phyloP scores from a whole-genome alignment of 2,888 invertebrate species.

The Ethmia dodecea region DNA sequence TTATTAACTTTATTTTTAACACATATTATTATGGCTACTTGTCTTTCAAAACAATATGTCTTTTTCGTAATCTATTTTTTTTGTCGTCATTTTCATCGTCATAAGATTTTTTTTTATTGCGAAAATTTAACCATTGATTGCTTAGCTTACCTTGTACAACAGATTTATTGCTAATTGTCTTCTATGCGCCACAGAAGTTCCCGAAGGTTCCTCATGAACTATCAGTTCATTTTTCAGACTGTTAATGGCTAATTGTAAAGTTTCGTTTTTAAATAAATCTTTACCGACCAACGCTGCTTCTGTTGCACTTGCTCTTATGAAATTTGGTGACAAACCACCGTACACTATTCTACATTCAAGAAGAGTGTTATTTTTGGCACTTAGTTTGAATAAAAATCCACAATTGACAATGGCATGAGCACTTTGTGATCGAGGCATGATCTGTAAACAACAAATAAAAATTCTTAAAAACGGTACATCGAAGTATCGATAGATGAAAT shows the following conservation, averaged over 20 bases:
- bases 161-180: slow-evolving; percentile 77
- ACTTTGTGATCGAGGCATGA: slow-evolving; percentile 85
- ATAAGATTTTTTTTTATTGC: background rate
- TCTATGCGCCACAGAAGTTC: slow-evolving; percentile 76
- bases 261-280: slow-evolving; percentile 46
- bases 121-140: too few species aligned
- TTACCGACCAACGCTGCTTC: slow-evolving; percentile 68
- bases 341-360: slow-evolving; percentile 66
- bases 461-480: background rate
- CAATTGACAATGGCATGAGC: slow-evolving; percentile 87
- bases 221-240: slow-evolving; percentile 37
- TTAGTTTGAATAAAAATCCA: slow-evolving; percentile 81
- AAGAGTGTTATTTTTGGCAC: slow-evolving; percentile 28
- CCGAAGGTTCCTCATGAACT: slow-evolving; percentile 52
- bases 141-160: slow-evolving; percentile 82
- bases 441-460: slow-evolving; percentile 58
- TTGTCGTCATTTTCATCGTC: background rate
- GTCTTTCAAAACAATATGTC: background rate
- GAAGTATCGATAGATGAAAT: background rate
- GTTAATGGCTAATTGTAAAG: slow-evolving; percentile 50
- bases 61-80: background rate
- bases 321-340: slow-evolving; percentile 73
- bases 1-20: background rate
- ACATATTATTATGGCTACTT: background rate
- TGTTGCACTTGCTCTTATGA: slow-evolving; percentile 68